Conservation (phyloP, 2,797 vertebrate species). For the Acridotheres tristis region DNA sequence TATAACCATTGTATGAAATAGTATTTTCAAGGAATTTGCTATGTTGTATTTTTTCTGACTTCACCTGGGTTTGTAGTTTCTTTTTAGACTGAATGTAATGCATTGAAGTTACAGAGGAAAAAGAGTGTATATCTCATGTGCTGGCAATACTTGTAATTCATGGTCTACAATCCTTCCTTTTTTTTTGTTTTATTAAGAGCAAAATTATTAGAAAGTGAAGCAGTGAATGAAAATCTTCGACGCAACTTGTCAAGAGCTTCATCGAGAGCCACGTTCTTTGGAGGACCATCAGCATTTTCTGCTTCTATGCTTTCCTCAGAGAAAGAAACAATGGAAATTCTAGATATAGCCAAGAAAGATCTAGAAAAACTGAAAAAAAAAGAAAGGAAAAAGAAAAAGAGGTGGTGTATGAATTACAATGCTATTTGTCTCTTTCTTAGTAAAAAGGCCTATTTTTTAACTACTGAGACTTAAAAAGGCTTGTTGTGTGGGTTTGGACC, state of each 20-base stretch:
- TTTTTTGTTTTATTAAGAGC: constrained; percentile 77
- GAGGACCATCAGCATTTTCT: constrained; percentile 80
- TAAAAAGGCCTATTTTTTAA: neutral
- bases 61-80: neutral
- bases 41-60: neutral
- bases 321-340: constrained; percentile 91
- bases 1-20: neutral
- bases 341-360: constrained; percentile 95
- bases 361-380: constrained; percentile 94
- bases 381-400: constrained; percentile 95
- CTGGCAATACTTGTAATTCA: neutral
- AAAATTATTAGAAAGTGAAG: constrained; percentile 94
- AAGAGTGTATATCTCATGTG: neutral
- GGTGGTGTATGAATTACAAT: constrained; percentile 75
- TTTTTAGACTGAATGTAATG: neutral
- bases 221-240: constrained; percentile 91
- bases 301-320: constrained; percentile 82
- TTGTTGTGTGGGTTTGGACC: neutral
- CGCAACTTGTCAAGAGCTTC: constrained; percentile 89
- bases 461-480: neutral
- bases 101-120: neutral
- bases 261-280: constrained; percentile 84
- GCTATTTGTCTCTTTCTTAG: neutral
- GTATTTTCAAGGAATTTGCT: neutral
- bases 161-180: neutral